Percentiles rank a stretch among this genome's conserved stretches.
These are phyloP conservation scores for Nansenia antarctica DNA, from an alignment of 2,113 vertebrate genomes.

Conservation along the genomic window DNA sequence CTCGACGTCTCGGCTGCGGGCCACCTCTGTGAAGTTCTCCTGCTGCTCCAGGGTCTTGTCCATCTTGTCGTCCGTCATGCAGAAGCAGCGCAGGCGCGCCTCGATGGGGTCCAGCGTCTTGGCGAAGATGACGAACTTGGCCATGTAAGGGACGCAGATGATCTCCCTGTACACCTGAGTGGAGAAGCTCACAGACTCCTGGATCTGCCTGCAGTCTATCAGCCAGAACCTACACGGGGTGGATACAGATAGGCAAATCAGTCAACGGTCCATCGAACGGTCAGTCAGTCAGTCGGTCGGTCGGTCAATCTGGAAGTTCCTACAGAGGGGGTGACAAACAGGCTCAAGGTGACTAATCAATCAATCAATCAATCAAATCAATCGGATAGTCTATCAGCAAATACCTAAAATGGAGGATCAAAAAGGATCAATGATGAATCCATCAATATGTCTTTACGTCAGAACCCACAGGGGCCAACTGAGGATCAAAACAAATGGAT, in stretches of 20 bases:
- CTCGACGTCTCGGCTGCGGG: constrained; percentile 96
- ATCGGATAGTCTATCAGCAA: no score
- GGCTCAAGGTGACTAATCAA: background rate
- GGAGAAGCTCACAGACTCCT: constrained; percentile 93
- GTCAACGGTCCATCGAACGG: background rate
- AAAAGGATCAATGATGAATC: background rate
- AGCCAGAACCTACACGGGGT: constrained; percentile 88
- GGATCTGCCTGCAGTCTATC: constrained; percentile 95
- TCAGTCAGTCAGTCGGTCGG: background rate
- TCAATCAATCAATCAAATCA: background rate
- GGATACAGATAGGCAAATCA: background rate
- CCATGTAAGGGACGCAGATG: constrained; percentile 99
- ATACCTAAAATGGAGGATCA: no score
- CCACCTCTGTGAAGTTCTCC: constrained; percentile 97
- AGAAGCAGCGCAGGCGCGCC: constrained; percentile 94
- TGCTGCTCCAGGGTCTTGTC: constrained; percentile 98
- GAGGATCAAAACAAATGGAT: background rate
- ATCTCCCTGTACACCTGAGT: constrained; percentile 97
- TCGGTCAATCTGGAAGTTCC: background rate
- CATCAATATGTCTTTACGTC: background rate
- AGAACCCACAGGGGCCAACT: background rate
- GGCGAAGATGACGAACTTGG: constrained; percentile 99
- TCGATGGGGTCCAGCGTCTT: constrained; percentile 97
- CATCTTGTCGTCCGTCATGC: constrained; percentile 99
- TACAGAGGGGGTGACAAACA: background rate